Evolutionary conservation across 2,797 vertebrate species (phyloP).

Genomic region (Acanthopagrus latus): DNA sequence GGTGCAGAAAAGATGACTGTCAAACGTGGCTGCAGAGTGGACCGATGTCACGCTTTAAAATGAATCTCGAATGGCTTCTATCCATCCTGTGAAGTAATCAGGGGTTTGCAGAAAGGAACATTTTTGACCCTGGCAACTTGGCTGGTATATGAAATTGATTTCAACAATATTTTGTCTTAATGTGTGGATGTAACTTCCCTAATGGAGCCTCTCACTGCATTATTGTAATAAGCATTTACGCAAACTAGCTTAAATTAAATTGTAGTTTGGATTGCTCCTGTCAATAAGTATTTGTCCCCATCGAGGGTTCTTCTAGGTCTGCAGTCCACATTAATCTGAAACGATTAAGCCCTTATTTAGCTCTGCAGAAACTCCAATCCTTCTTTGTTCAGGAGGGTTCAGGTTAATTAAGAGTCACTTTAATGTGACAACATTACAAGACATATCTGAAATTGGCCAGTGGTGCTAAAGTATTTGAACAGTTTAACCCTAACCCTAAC

Average conservation of each 20-base stretch:
- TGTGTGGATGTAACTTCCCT: background rate
- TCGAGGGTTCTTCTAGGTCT: background rate
- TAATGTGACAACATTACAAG: background rate
- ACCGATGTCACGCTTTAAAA: too few species aligned
- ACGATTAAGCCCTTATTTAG: slow-evolving; percentile 5
- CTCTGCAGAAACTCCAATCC: background rate
- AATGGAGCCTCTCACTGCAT: background rate
- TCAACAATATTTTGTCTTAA: slow-evolving; percentile 20
- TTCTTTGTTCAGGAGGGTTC: background rate
- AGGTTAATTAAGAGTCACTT: background rate
- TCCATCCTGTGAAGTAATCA: too few species aligned
- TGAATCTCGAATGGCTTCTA: too few species aligned
- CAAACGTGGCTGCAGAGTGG: too few species aligned
- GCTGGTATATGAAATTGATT: background rate
- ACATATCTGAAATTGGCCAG: slow-evolving; percentile 22
- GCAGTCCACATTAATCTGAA: background rate
- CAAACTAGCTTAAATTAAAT: background rate
- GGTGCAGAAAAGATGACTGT: too few species aligned
- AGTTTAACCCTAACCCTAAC: too few species aligned
- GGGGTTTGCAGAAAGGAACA: too few species aligned
- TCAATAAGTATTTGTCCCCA: background rate
- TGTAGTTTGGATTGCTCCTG: background rate
- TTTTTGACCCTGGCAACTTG: too few species aligned
- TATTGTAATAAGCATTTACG: background rate
- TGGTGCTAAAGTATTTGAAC: slow-evolving; percentile 4